phyloP scores from a whole-genome alignment of 2,888 invertebrate genomes.

The Acheta domesticus region DNA sequence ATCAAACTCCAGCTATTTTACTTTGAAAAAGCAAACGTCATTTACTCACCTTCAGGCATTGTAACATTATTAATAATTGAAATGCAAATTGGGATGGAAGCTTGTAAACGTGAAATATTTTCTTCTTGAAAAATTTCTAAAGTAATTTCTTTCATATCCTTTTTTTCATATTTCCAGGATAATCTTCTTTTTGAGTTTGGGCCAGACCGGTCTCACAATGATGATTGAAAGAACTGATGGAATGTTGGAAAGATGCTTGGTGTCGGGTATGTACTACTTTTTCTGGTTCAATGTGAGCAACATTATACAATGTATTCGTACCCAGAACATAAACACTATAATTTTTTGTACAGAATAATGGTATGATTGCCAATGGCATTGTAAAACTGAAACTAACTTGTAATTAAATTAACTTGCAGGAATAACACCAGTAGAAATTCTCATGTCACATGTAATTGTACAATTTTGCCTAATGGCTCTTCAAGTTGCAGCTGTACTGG shows the following conservation, averaged over 20 bases:
- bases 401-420: conserved; percentile 44
- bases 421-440: conserved; percentile 71
- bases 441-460: conserved; percentile 81
- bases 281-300: not conserved
- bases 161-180: conserved; percentile 58
- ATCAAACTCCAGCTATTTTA: not conserved
- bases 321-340: not conserved
- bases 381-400: not conserved
- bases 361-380: conserved; percentile 30
- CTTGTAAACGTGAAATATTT: no score
- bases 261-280: conserved; percentile 59
- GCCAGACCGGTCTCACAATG: conserved; percentile 87
- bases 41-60: not conserved
- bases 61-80: no score
- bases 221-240: conserved; percentile 86
- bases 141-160: conserved; percentile 24
- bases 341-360: no score
- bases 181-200: conserved; percentile 90
- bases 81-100: no score
- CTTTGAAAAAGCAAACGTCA: no score
- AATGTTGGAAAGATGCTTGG: conserved; percentile 81
- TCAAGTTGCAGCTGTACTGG: conserved; percentile 74
- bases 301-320: not conserved
- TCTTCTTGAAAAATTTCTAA: no score
- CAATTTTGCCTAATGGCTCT: conserved; percentile 85